Evolutionary conservation across 1,140 invertebrate genomes (phyloP).

Genomic region (Aphelinus atriplicis): DNA sequence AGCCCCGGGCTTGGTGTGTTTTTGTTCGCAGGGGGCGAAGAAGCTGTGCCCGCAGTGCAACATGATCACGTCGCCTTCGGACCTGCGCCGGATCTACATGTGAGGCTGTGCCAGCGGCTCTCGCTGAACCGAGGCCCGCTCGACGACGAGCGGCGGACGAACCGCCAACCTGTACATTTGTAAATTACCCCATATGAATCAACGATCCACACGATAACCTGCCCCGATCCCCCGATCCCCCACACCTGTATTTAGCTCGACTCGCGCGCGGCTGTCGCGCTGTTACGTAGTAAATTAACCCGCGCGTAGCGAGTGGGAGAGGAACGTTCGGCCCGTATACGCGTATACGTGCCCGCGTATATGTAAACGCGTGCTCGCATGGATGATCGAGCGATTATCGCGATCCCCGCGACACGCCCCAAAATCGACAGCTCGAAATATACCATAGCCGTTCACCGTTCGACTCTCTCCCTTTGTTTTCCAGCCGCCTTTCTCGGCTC

Average conservation of each 20-base stretch:
- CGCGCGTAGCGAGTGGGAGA: conserved; percentile 33
- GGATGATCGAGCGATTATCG: too few species aligned
- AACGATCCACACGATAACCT: conserved; percentile 47
- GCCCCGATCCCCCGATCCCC: neutral
- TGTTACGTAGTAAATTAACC: conserved; percentile 54
- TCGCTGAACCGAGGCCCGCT: conserved; percentile 26
- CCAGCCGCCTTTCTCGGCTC: too few species aligned
- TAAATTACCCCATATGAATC: conserved; percentile 63
- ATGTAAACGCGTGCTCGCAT: neutral
- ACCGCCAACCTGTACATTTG: conserved; percentile 55
- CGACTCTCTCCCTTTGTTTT: too few species aligned
- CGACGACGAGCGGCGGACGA: too few species aligned
- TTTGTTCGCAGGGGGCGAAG: conserved; percentile 76
- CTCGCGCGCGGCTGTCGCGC: conserved; percentile 22
- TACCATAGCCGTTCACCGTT: too few species aligned
- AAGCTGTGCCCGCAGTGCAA: conserved; percentile 96
- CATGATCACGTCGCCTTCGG: conserved; percentile 89
- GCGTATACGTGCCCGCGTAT: conserved; percentile 22
- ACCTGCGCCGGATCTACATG: conserved; percentile 89
- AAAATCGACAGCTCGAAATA: too few species aligned
- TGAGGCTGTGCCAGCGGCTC: conserved; percentile 64
- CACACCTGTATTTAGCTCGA: conserved; percentile 20
- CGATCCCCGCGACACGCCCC: too few species aligned
- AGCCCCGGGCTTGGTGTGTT: neutral
- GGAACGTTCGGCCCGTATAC: conserved; percentile 27